phyloP scores from a whole-genome alignment of 2,888 invertebrate genomes.

The Drosophila tanythrix region DNA sequence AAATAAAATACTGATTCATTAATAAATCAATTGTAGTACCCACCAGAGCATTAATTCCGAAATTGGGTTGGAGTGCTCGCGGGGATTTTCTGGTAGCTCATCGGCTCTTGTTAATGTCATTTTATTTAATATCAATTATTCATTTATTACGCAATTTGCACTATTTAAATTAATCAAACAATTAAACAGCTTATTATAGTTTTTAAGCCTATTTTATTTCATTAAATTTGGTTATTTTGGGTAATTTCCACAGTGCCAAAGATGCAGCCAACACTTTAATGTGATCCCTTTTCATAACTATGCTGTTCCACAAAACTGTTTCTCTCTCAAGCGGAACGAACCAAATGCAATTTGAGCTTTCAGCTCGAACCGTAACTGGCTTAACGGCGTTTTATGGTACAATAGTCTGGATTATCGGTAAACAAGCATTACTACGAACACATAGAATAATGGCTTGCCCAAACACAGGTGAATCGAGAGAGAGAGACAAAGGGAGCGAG shows the following conservation, averaged over 20 bases:
- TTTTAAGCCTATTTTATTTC: background rate
- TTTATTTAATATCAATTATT: conserved; percentile 4
- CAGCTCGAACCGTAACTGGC: conserved; percentile 14
- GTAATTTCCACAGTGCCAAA: background rate
- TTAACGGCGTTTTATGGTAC: background rate
- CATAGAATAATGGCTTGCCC: no score
- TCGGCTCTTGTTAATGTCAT: conserved; percentile 84
- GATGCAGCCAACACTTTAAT: background rate
- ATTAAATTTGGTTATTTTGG: background rate
- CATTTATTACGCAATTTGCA: background rate
- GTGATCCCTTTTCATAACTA: background rate
- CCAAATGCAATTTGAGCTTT: background rate
- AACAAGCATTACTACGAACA: background rate
- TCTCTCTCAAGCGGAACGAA: background rate
- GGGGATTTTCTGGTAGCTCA: conserved; percentile 85
- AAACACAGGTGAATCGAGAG: no score
- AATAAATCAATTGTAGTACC: conserved; percentile 34
- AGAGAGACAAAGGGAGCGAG: no score
- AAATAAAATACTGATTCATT: background rate
- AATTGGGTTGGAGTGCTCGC: conserved; percentile 86
- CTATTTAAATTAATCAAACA: background rate
- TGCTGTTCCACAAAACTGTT: background rate
- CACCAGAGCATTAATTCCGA: conserved; percentile 88
- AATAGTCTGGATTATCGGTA: conserved; percentile 16
- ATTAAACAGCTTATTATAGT: background rate